Conservation (phyloP, 2,797 vertebrate genomes). For the Phrynocephalus vlangalii region DNA sequence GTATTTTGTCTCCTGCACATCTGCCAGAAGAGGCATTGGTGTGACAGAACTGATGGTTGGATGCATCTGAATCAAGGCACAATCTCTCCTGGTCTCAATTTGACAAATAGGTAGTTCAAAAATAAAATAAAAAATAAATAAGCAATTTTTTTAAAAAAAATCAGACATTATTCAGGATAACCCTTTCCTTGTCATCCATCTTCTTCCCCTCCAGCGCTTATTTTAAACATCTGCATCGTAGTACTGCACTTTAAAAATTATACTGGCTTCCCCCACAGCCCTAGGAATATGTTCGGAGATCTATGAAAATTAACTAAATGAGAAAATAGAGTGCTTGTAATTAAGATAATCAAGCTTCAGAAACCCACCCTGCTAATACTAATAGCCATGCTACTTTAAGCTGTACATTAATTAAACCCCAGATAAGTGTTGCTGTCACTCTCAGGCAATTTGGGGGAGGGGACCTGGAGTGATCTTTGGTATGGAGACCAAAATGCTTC, state of each 20-base stretch:
- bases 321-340: constrained; percentile 79
- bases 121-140: constrained; percentile 13
- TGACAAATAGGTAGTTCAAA: constrained; percentile 63
- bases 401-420: constrained; percentile 79
- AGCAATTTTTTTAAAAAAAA: constrained; percentile 44
- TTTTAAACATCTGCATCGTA: constrained; percentile 54
- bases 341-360: constrained; percentile 77
- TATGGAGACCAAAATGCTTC: constrained; percentile 54
- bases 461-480: constrained; percentile 40
- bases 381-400: constrained; percentile 75
- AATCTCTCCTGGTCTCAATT: constrained; percentile 44
- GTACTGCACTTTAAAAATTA: constrained; percentile 42
- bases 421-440: constrained; percentile 76
- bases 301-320: constrained; percentile 80
- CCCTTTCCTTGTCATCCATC: constrained; percentile 44
- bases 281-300: constrained; percentile 69
- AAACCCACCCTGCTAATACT: constrained; percentile 71
- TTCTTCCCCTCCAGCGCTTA: background rate
- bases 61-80: constrained; percentile 66
- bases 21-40: constrained; percentile 41
- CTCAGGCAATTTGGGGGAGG: constrained; percentile 55
- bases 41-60: constrained; percentile 48
- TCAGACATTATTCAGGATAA: constrained; percentile 47
- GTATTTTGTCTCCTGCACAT: constrained; percentile 42
- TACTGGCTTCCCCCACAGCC: constrained; percentile 66